Percentiles rank a stretch among this genome's conserved stretches.
Conservation (phyloP, 2,797 vertebrate species). For the Oreortyx pictus region DNA sequence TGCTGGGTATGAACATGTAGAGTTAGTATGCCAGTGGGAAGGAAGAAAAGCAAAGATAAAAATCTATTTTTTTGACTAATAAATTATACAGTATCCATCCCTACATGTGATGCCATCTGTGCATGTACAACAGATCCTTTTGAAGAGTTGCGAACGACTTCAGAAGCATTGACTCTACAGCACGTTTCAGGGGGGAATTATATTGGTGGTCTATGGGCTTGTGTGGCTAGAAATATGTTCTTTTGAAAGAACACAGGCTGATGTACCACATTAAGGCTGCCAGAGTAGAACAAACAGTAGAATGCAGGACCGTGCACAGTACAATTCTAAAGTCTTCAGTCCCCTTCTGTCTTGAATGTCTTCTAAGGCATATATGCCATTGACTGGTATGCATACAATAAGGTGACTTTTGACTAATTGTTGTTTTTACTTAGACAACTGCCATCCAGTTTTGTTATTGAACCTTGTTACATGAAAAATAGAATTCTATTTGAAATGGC, state of each 20-base stretch:
- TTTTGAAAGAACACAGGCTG: neutral
- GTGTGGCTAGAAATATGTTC: neutral
- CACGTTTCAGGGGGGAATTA: neutral
- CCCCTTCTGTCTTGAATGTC: neutral
- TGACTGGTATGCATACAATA: neutral
- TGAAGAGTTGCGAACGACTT: neutral
- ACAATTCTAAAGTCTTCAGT: conserved; percentile 7
- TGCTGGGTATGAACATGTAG: neutral
- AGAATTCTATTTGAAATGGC: conserved; percentile 58
- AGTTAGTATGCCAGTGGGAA: neutral
- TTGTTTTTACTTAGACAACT: conserved; percentile 52
- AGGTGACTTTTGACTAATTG: neutral
- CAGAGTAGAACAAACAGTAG: neutral
- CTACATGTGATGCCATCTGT: neutral
- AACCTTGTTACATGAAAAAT: conserved; percentile 23
- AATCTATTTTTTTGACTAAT: neutral
- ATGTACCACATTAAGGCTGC: neutral
- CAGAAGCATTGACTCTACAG: neutral
- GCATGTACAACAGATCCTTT: neutral
- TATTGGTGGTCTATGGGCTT: neutral
- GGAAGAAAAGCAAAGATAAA: neutral
- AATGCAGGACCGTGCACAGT: neutral
- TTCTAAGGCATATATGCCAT: rapidly evolving
- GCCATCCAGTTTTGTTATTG: conserved; percentile 71
- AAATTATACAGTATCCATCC: neutral